Base-by-base conservation (phyloP, 2,797 vertebrate species). In the Chelonia mydas region DNA sequence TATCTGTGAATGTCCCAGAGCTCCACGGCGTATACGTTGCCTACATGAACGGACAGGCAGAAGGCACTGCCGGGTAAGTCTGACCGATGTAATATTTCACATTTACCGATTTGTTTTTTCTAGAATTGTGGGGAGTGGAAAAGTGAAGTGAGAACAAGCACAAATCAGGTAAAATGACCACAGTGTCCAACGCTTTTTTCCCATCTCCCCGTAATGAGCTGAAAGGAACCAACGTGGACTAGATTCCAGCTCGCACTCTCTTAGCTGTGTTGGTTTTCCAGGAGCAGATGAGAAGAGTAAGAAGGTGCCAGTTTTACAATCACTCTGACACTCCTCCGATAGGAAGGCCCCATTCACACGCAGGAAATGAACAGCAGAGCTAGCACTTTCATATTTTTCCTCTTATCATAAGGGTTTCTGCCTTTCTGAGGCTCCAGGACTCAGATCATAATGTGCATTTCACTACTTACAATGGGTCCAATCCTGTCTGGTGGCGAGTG, bases 61-160 rank as follows among this genome's bases (percentile, higher is more conserved):
- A 50, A 37, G 59, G 55, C 28, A 25, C 76, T 54, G 13, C n/a
- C 17, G 19, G 17, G 12, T 27, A 17, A 76, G 79, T 78, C 54
- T 98, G 98, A 94, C 97, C 98, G 98, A 95, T 98, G 98, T 97
- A 98, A 98, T 98, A 98, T 97, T 97, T 99, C 98, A 98, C 97
- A 98, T 95, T 98, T 98, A 98, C 98, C 97, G 98, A 98, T 97
- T 97, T 99, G 98, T 97, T 98, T 99, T 99, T 98, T 98, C 99
- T 98, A 96, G 98, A 98, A 96, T 97, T 87, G 97, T 23, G 97
- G 97, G 92, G 96, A 98, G 94, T 90, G 84, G 96, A 92, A 96
- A 97, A 95, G 96, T 16, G 45, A 94, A 93, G 86, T 97, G 96
- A 98, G 96, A 97, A 86, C 25, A 89, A 84, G 82, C 33, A 2